A percentile compares a stretch with the other conserved stretches of the same genome.
Conservation (phyloP, 1,140 invertebrate genomes). For the Steinernema khuongi region DNA sequence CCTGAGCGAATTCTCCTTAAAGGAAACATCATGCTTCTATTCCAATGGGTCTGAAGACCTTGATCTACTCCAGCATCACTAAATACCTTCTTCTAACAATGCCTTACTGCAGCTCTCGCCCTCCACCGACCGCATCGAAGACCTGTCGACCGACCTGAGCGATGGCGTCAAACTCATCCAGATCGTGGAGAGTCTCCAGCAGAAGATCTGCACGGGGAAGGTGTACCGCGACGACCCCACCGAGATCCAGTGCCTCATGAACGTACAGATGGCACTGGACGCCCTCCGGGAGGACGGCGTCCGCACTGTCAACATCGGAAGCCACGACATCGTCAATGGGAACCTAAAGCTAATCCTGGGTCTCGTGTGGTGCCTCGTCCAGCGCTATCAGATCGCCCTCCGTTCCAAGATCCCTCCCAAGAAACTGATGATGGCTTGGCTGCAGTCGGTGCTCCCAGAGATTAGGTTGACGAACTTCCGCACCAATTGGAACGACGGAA, state of each 20-base stretch:
- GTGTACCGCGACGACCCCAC: constrained; percentile 74
- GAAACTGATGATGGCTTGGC: constrained; percentile 93
- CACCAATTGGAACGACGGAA: constrained; percentile 90
- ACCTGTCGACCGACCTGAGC: constrained; percentile 27
- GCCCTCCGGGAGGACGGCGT: constrained; percentile 91
- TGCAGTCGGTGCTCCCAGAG: constrained; percentile 83
- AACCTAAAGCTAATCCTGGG: constrained; percentile 92
- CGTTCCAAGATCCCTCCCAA: constrained; percentile 92
- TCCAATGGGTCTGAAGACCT: neutral
- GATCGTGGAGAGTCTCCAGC: constrained; percentile 38
- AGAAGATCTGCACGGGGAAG: constrained; percentile 66
- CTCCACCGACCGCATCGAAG: constrained; percentile 24
- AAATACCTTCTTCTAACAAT: neutral
- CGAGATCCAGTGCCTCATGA: constrained; percentile 90
- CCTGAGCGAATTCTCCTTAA: neutral
- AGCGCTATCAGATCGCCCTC: constrained; percentile 86
- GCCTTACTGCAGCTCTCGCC: constrained; percentile 12
- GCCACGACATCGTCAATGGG: constrained; percentile 94
- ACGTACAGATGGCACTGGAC: constrained; percentile 84
- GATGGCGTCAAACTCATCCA: constrained; percentile 33
- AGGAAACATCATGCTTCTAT: constrained; percentile 11
- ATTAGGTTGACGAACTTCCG: constrained; percentile 89
- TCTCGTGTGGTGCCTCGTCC: constrained; percentile 92
- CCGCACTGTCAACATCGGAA: constrained; percentile 94
- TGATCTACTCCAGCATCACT: neutral